Conservation (phyloP, 2,888 invertebrate genomes). For the Scaptomyza reducta region DNA sequence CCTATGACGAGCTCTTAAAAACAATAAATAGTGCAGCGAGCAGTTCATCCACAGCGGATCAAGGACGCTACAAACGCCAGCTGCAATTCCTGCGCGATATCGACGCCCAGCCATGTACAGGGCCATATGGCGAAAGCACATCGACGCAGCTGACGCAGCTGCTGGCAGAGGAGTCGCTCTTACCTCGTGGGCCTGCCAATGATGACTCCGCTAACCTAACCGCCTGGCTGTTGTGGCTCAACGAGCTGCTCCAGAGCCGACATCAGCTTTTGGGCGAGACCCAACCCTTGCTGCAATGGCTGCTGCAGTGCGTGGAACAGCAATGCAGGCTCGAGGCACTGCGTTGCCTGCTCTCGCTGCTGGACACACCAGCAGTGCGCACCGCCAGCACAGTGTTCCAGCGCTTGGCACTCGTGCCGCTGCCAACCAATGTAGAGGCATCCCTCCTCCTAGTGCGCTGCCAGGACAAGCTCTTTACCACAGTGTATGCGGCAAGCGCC, state of each 20-base stretch:
- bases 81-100: conserved; percentile 45
- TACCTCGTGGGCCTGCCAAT: background rate
- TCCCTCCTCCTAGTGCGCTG: conserved; percentile 37
- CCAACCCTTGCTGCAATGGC: conserved; percentile 41
- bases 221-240: conserved; percentile 58
- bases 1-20: conserved; percentile 40
- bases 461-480: conserved; percentile 35
- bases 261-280: conserved; percentile 28
- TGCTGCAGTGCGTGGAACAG: conserved; percentile 32
- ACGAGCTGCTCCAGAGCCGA: conserved; percentile 46
- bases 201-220: conserved; percentile 26
- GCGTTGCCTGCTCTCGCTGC: conserved; percentile 35
- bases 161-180: conserved; percentile 30
- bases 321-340: conserved; percentile 1
- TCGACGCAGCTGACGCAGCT: conserved; percentile 44
- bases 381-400: conserved; percentile 12
- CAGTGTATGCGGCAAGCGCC: background rate
- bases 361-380: conserved; percentile 16
- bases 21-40: conserved; percentile 25
- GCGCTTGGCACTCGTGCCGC: conserved; percentile 18
- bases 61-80: conserved; percentile 34
- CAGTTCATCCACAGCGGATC: conserved; percentile 7
- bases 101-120: conserved; percentile 11
- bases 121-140: conserved; percentile 30
- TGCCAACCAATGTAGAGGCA: conserved; percentile 19